phyloP scores from a whole-genome alignment of 2,797 vertebrate species.

The Amblyopsis hoosieri region DNA sequence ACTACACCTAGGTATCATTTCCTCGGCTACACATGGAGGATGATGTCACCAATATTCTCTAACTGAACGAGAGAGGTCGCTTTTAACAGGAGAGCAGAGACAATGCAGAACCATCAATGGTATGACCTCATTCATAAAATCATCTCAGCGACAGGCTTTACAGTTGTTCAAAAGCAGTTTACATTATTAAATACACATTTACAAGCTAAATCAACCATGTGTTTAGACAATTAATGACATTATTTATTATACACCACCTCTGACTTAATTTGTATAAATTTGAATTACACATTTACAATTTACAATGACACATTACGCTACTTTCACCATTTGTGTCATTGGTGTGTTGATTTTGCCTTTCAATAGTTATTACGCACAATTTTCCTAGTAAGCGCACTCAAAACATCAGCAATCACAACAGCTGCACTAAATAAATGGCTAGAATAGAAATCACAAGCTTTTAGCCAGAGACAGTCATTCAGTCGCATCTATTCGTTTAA shows the following conservation, averaged over 20 bases:
- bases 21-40: constrained; percentile 37
- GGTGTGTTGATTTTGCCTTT: constrained; percentile 20
- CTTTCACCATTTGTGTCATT: constrained; percentile 6
- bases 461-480: constrained; percentile 40
- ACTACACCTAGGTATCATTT: constrained; percentile 1
- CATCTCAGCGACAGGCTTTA: neutral
- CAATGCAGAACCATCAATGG: constrained; percentile 7
- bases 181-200: neutral
- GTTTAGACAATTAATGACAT: no score
- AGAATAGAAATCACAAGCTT: constrained; percentile 13
- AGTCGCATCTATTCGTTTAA: constrained; percentile 58
- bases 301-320: no score
- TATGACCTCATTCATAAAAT: constrained; percentile 49
- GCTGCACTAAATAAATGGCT: constrained; percentile 24
- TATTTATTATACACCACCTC: no score
- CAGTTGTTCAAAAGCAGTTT: neutral
- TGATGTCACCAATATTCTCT: constrained; percentile 33
- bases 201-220: no score
- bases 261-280: no score
- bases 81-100: constrained; percentile 19
- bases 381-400: constrained; percentile 17
- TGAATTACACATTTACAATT: no score
- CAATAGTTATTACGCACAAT: constrained; percentile 5
- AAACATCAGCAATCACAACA: neutral
- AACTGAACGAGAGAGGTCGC: constrained; percentile 16